Evolutionary conservation across 2,888 invertebrate species (phyloP).

Genomic region (Hydropsyche betteni): DNA sequence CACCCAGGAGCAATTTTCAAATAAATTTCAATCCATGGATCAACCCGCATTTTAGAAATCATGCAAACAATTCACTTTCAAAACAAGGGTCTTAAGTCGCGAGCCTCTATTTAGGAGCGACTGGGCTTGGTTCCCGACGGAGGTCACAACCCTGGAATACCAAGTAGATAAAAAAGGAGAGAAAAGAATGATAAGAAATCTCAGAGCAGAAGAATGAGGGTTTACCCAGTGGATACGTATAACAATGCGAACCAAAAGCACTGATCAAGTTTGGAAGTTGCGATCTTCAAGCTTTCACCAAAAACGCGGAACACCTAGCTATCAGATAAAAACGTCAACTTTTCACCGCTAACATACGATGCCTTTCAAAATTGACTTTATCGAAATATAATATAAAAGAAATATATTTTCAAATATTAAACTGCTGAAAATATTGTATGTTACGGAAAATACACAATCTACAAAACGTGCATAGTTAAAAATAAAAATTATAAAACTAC

Average conservation of each 20-base stretch:
- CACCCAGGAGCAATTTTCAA: no score
- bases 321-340: conserved; percentile 18
- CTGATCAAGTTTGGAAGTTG: conserved; percentile 26
- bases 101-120: conserved; percentile 30
- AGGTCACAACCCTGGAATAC: conserved; percentile 37
- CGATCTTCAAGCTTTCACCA: conserved; percentile 3
- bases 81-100: not conserved
- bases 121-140: conserved; percentile 42
- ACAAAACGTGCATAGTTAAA: no score
- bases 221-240: conserved; percentile 15
- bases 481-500: no score
- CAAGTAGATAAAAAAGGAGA: conserved; percentile 33
- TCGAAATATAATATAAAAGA: no score
- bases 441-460: no score
- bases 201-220: conserved; percentile 27
- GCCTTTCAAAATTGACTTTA: no score
- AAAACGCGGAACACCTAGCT: not conserved
- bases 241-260: conserved; percentile 34
- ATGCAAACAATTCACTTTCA: no score
- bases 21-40: no score
- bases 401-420: no score
- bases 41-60: no score
- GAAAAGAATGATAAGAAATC: conserved; percentile 41
- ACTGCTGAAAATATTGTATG: no score
- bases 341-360: not conserved